Base-by-base conservation (phyloP, 2,888 invertebrate genomes). In the Malachius bipustulatus region DNA sequence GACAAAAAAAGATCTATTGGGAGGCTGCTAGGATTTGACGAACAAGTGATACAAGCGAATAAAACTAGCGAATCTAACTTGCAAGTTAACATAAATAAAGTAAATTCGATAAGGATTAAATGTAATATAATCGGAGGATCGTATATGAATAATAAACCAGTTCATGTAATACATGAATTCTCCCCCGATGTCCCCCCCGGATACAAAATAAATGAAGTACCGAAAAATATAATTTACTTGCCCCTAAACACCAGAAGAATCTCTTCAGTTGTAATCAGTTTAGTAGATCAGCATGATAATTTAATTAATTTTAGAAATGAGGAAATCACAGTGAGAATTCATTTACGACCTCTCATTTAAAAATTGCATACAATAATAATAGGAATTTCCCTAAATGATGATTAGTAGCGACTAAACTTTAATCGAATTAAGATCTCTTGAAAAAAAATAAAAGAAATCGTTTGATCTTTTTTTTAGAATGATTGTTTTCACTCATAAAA, bases 91-190 rank as follows among this genome's bases (percentile, higher is more conserved):
- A 55, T 54, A 38, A 36, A 50, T 30, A 48, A 48, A 30, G 45
- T 56, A 4, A 45, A 45, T 30, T 36, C 41, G 2, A 36, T 54
- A 12, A 35, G 45, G 29, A 41, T 52, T 14, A 48, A 51, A 29
- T 50, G 48, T 32, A 51, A 49, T 35, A 45, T 51, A 1, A 44
- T 43, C 1, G 26, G 37, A 3, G 52, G 51, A 8, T 45, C 54
- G 12, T 55, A 45, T 34, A 16, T 46, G 1, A 47, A 49, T 37
- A 47, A 47, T 11, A 40, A 42, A 14, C 43, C 38, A 19, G 44
- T 44, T 3, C 55, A 60, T 38, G 54, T 52, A 3, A 43, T 59
- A 15, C 51, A 56, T 37, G 51, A 56, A 44, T 59, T 59, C 47
- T 49, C 48, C 4, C 47, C 49, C 6, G 42, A 38, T 27, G 50